Evolutionary conservation across 2,888 invertebrate species (phyloP).

Genomic region (Papilio gigon): DNA sequence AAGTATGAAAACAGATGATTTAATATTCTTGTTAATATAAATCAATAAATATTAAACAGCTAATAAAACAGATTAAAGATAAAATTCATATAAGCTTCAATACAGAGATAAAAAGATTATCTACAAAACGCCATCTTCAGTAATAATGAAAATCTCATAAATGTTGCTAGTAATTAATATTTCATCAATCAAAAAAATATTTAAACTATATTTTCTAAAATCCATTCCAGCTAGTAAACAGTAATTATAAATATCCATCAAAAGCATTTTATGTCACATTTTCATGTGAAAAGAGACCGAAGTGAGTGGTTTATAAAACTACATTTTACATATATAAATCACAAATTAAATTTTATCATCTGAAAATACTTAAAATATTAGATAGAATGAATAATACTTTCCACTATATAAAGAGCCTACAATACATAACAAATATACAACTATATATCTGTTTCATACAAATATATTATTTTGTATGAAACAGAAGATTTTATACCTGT

Average conservation of each 20-base stretch:
- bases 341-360: not conserved
- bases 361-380: not conserved
- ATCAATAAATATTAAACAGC: not conserved
- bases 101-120: too few species aligned
- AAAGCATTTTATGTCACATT: not conserved
- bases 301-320: not conserved
- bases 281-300: not conserved
- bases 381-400: not conserved
- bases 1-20: slow-evolving; percentile 5
- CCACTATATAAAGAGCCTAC: not conserved
- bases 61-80: not conserved
- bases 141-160: not conserved
- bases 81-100: not conserved
- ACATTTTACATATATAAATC: not conserved
- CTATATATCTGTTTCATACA: too few species aligned
- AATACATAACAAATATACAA: not conserved
- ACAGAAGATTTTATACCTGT: too few species aligned
- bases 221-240: not conserved
- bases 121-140: not conserved
- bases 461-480: too few species aligned
- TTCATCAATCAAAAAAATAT: not conserved
- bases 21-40: slow-evolving; percentile 18
- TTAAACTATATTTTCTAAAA: not conserved
- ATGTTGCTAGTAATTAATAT: not conserved
- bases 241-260: not conserved